These are phyloP conservation scores for Rhinoraja longicauda DNA, from an alignment of 2,797 vertebrate species.

Conservation along the genomic window DNA sequence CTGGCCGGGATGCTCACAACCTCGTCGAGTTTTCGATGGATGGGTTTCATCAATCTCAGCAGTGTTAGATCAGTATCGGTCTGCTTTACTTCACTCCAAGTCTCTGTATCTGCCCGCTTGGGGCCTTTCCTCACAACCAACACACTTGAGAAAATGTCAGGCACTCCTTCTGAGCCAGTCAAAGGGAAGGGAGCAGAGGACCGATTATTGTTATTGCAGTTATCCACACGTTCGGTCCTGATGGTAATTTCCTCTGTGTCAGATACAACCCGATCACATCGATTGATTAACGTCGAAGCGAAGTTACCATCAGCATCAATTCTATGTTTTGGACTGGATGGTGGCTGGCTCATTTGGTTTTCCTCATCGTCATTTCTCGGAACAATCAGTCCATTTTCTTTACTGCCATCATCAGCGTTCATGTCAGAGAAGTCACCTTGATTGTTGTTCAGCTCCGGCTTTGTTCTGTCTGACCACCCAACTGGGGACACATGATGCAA, in stretches of 20 bases:
- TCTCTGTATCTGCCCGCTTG: conserved; percentile 41
- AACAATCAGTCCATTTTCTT: background rate
- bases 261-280: background rate
- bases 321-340: too few relatives aligned
- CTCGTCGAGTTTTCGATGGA: conserved; percentile 42
- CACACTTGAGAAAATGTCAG: conserved; percentile 42
- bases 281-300: background rate
- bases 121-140: conserved; percentile 38
- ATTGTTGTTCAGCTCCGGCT: conserved; percentile 1
- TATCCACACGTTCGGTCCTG: conserved; percentile 4
- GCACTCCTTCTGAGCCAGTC: conserved; percentile 26
- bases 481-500: background rate
- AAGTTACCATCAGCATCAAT: background rate
- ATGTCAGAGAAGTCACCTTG: background rate
- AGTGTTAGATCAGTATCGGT: conserved; percentile 43
- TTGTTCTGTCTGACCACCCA: background rate
- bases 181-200: background rate
- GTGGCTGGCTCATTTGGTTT: background rate
- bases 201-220: background rate
- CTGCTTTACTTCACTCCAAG: conserved; percentile 20
- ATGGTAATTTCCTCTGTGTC: background rate
- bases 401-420: background rate
- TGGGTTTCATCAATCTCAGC: conserved; percentile 44
- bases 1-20: conserved; percentile 45
- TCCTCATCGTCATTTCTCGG: background rate